phyloP scores from a whole-genome alignment of 1,140 invertebrate species.

The Campodea augens region DNA sequence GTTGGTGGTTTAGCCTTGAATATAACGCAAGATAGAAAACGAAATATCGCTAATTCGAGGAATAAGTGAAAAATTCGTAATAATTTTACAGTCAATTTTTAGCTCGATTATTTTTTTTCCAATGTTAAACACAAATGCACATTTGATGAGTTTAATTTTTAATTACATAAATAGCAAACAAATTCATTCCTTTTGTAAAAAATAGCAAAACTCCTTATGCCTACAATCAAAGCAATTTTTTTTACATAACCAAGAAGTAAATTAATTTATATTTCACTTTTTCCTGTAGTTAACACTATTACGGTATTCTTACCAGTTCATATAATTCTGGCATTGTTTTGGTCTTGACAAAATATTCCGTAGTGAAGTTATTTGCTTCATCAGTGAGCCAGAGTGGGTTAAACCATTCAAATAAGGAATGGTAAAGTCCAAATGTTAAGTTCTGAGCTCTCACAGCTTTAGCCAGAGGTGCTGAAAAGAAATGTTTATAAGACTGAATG shows the following conservation, averaged over 20 bases:
- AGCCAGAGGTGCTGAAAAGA: conserved; percentile 22
- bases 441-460: conserved; percentile 21
- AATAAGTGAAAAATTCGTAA: too few relatives aligned
- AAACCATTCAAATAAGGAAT: conserved; percentile 33
- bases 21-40: too few relatives aligned
- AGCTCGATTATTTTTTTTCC: conserved; percentile 33
- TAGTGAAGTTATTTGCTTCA: conserved; percentile 24
- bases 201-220: background rate
- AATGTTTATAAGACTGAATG: background rate
- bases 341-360: conserved; percentile 19
- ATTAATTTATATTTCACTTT: background rate
- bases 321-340: conserved; percentile 19
- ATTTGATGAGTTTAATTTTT: background rate
- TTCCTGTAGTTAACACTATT: background rate
- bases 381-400: conserved; percentile 28
- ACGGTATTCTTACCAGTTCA: conserved; percentile 14
- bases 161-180: background rate
- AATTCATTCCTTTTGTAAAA: background rate
- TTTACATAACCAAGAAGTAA: background rate
- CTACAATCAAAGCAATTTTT: background rate
- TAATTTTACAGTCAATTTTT: too few relatives aligned
- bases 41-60: too few relatives aligned
- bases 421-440: conserved; percentile 29
- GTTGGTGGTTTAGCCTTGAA: too few relatives aligned
- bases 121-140: background rate